Base-by-base conservation (phyloP, 2,113 vertebrate species). In the Pedionomus torquatus region DNA sequence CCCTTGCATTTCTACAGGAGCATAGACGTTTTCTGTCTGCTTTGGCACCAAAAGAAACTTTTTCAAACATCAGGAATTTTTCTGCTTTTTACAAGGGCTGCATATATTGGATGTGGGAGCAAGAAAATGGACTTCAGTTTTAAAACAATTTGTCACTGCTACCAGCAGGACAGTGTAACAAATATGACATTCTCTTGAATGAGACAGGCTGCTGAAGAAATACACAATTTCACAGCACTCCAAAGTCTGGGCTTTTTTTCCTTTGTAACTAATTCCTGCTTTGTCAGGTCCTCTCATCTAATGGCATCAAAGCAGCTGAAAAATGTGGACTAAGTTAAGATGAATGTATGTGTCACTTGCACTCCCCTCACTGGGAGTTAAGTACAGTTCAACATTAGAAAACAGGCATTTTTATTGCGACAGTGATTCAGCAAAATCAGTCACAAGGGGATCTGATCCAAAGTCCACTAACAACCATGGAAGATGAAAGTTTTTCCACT, bases 1-100 rank as follows among this genome's bases (percentile, higher is more conserved):
- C 70, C 58, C 65, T 93, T 89, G 58, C 89, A 77, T 91, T 97
- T 97, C 65, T 93, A 85, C 89, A 87, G 93, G n/a, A 94, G 87
- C 83, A 93, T 85, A 95, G 93, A 94, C 7, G 0, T 94, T 96
- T 94, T 97, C 83, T 96, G 97, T 95, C 97, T 96, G 66, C 58
- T 97, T 97, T 97, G 95, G 97, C 94, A 97, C 89, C 49, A 85
- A 82, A 91, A 83, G 10, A 19, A 92, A 66, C 70, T 80, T 96
- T 93, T 97, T 95, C 74, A 96, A 97, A 92, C 90, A 83, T 85
- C 83, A 95, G 94, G 81, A 95, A 94, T 95, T 96, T 95, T 97
- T 96, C 77, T 94, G 91, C 83, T 37, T 95, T 95, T 95, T 95
- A 91, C 89, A 96, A 96, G 83, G 17, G 14, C 82, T 95, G 49